phyloP scores from a whole-genome alignment of 1,140 invertebrate genomes.

The Atta texana region DNA sequence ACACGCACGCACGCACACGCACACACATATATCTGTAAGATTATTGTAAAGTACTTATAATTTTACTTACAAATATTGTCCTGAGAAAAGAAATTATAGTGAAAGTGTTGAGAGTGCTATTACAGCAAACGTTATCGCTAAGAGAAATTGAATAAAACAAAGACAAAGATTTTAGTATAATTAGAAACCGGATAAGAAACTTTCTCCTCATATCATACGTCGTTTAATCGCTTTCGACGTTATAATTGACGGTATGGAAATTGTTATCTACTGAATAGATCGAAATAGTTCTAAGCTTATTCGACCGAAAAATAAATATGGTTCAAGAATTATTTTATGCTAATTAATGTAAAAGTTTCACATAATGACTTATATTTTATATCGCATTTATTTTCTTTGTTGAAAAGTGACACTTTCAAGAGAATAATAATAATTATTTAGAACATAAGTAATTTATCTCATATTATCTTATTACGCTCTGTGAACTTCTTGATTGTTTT shows the following conservation, averaged over 20 bases:
- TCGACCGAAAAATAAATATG: not conserved
- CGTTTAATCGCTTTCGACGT: conserved; percentile 15
- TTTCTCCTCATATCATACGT: conserved; percentile 19
- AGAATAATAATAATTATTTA: conserved; percentile 19
- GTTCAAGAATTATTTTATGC: not conserved
- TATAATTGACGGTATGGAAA: not conserved
- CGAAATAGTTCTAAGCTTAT: not conserved
- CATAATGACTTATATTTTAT: not conserved
- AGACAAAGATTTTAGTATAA: not conserved
- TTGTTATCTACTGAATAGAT: not conserved
- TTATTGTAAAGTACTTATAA: not conserved
- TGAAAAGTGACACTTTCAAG: not conserved
- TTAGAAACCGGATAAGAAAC: conserved; percentile 8
- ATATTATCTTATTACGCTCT: conserved; percentile 20
- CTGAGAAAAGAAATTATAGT: conserved; percentile 4
- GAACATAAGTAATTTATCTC: conserved; percentile 2
- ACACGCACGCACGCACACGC: too few species aligned
- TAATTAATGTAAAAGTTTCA: conserved; percentile 17
- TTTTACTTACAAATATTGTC: not conserved
- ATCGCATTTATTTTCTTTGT: not conserved
- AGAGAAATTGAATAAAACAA: conserved; percentile 35
- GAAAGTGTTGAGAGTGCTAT: not conserved
- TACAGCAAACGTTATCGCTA: not conserved
- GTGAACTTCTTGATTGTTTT: not conserved
- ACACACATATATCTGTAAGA: not conserved